phyloP scores from a whole-genome alignment of 2,888 invertebrate genomes.

The Aphelenchoides bicaudatus region DNA sequence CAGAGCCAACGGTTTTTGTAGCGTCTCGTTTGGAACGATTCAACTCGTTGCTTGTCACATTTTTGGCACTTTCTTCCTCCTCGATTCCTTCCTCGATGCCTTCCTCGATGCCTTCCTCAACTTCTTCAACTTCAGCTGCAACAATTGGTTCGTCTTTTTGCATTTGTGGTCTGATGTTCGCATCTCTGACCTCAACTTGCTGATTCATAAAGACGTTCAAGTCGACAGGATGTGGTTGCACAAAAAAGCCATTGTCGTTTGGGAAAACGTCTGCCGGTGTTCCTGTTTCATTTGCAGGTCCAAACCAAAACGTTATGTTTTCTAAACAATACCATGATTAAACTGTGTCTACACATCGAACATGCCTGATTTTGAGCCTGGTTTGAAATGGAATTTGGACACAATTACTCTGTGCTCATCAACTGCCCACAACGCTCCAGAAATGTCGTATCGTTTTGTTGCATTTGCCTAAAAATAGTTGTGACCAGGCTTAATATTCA shows the following conservation, averaged over 20 bases:
- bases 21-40: constrained; percentile 22
- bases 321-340: constrained; percentile 35
- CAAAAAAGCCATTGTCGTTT: constrained; percentile 54
- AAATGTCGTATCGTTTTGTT: constrained; percentile 20
- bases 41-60: constrained; percentile 17
- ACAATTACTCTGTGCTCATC: constrained; percentile 52
- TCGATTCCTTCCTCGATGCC: constrained; percentile 16
- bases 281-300: constrained; percentile 46
- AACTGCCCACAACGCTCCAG: constrained; percentile 56
- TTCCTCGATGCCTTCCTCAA: constrained; percentile 12
- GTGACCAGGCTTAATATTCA: constrained; percentile 22
- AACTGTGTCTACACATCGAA: too few species aligned
- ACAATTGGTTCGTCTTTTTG: neutral
- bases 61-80: constrained; percentile 12
- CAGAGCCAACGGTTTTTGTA: constrained; percentile 2
- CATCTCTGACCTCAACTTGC: constrained; percentile 28
- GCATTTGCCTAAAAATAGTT: constrained; percentile 19
- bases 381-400: constrained; percentile 58
- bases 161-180: too few species aligned
- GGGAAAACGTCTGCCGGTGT: constrained; percentile 51
- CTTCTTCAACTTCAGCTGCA: neutral
- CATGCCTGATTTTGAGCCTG: constrained; percentile 38
- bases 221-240: constrained; percentile 50
- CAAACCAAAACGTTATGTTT: constrained; percentile 60
- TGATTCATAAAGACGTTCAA: constrained; percentile 44